Percentiles rank a stretch among this genome's conserved stretches.
Conservation (phyloP, 2,113 vertebrate genomes). For the Xiphorhynchus elegans region DNA sequence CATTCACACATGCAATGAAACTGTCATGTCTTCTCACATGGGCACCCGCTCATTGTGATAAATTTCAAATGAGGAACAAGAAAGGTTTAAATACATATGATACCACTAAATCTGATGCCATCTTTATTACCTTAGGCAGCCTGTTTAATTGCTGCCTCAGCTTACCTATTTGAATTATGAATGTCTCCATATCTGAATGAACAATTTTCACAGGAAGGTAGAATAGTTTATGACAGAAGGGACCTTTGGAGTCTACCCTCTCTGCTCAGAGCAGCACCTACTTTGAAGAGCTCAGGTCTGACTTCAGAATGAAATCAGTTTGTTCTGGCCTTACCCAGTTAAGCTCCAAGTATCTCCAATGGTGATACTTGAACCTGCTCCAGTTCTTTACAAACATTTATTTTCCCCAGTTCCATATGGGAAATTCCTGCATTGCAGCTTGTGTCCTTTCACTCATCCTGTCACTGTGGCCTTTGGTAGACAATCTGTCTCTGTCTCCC, state of each 20-base stretch:
- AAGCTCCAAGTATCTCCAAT: not conserved
- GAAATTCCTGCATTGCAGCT: not conserved
- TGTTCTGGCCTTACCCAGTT: not conserved
- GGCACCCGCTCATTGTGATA: not conserved
- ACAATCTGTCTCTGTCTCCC: not conserved
- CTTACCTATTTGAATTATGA: not conserved
- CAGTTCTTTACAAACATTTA: not conserved
- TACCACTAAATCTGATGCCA: not conserved
- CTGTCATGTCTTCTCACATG: not conserved
- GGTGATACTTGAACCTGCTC: not conserved
- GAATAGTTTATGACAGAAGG: not conserved
- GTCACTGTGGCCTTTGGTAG: not conserved
- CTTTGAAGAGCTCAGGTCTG: not conserved
- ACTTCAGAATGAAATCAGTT: not conserved
- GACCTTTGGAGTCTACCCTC: not conserved
- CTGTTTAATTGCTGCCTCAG: not conserved
- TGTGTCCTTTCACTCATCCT: not conserved
- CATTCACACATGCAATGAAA: not conserved
- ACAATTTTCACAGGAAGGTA: not conserved
- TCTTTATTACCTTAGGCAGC: not conserved
- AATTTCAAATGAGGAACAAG: not conserved
- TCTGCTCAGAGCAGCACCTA: not conserved
- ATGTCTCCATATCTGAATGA: not conserved
- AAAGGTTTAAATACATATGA: not conserved
- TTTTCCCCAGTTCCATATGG: not conserved